phyloP scores from a whole-genome alignment of 1,140 invertebrate species.

The Arion vulgaris region DNA sequence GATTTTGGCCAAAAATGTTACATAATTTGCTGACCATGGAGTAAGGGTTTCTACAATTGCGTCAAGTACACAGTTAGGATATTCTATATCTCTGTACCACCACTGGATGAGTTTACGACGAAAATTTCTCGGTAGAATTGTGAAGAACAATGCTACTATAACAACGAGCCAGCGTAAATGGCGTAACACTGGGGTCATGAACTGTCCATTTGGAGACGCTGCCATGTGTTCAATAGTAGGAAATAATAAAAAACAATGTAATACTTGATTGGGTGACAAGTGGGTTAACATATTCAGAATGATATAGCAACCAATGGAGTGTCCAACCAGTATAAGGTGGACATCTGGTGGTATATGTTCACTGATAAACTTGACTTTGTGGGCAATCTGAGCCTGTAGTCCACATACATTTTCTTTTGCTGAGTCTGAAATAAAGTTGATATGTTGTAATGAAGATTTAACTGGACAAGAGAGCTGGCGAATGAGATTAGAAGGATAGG shows the following conservation, averaged over 20 bases:
- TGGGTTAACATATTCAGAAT: conserved; percentile 79
- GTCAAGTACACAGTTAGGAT: conserved; percentile 65
- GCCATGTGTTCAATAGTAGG: conserved; percentile 87
- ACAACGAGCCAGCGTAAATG: conserved; percentile 76
- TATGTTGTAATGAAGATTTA: background rate
- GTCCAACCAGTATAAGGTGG: conserved; percentile 82
- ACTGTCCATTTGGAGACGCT: conserved; percentile 79
- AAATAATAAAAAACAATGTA: conserved; percentile 80
- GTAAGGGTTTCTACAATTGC: conserved; percentile 67
- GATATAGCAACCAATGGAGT: conserved; percentile 89
- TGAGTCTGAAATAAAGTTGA: conserved; percentile 43
- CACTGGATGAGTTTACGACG: conserved; percentile 61
- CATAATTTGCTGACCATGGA: conserved; percentile 69
- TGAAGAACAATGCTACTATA: conserved; percentile 77
- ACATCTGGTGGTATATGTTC: conserved; percentile 78
- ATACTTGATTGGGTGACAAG: conserved; percentile 47
- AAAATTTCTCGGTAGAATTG: conserved; percentile 70
- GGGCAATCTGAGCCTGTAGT: conserved; percentile 83
- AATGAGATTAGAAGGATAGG: too few species aligned
- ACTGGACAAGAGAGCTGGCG: too few species aligned
- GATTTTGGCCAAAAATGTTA: conserved; percentile 73
- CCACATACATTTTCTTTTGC: conserved; percentile 76
- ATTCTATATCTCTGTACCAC: conserved; percentile 57
- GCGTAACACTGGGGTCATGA: conserved; percentile 73
- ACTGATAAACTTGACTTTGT: conserved; percentile 85